Conservation (phyloP, 2,888 invertebrate species). For the Keiferia lycopersicella region DNA sequence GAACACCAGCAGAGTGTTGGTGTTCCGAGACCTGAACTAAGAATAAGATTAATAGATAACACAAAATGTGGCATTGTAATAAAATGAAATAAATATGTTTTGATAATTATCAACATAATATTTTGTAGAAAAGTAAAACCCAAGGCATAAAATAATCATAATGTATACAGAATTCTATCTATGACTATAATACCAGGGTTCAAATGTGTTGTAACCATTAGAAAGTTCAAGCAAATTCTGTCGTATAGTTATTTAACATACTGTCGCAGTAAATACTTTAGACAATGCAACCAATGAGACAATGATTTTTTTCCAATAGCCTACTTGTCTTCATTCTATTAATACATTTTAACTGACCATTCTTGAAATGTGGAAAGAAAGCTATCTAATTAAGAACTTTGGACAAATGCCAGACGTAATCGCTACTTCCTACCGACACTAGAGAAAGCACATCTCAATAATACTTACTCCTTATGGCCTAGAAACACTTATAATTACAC, state of each 20-base stretch:
- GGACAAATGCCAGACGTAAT: slow-evolving; percentile 63
- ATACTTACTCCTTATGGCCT: slow-evolving; percentile 32
- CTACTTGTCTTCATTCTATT: slow-evolving; percentile 32
- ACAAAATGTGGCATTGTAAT: too few relatives aligned
- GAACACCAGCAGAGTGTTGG: too few relatives aligned
- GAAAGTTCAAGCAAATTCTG: slow-evolving; percentile 12
- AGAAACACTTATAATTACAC: slow-evolving; percentile 23
- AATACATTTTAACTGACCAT: slow-evolving; percentile 37
- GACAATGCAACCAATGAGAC: background rate
- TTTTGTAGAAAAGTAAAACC: background rate
- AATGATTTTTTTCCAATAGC: slow-evolving; percentile 12
- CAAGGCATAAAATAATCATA: background rate
- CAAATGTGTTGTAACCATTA: slow-evolving; percentile 2
- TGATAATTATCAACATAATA: too few relatives aligned
- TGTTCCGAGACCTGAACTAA: too few relatives aligned
- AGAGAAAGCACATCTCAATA: slow-evolving; percentile 33
- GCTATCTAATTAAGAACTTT: slow-evolving; percentile 64
- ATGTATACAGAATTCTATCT: background rate
- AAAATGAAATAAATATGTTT: background rate
- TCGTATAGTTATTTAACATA: background rate
- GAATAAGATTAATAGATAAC: too few relatives aligned
- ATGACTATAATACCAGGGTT: background rate
- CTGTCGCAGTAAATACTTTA: background rate
- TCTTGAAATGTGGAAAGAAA: slow-evolving; percentile 55
- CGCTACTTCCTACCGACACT: slow-evolving; percentile 32